These are phyloP conservation scores for Clarias pachynema DNA, from an alignment of 2,797 vertebrate genomes.

Conservation along the genomic window DNA sequence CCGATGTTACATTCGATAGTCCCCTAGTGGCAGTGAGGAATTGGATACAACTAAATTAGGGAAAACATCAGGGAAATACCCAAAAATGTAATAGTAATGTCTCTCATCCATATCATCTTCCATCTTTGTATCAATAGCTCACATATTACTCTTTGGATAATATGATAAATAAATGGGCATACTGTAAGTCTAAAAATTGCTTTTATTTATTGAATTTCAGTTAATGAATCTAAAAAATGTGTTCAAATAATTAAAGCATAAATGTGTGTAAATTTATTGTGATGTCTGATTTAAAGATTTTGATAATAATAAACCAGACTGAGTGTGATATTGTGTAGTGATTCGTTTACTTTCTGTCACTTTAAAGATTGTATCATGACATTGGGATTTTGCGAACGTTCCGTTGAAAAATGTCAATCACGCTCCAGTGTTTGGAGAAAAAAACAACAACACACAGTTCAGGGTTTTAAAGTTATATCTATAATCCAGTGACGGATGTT, in stretches of 20 bases:
- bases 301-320: not conserved
- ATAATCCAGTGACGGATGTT: not conserved
- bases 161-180: not conserved
- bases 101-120: too few relatives aligned
- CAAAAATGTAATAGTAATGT: too few relatives aligned
- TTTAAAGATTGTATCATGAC: not conserved
- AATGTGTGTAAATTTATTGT: not conserved
- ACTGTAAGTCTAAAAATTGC: not conserved
- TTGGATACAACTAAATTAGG: too few relatives aligned
- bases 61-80: too few relatives aligned
- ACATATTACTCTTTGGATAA: too few relatives aligned
- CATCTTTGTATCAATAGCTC: too few relatives aligned
- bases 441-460: not conserved
- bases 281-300: not conserved
- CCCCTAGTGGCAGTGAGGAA: too few relatives aligned
- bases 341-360: not conserved
- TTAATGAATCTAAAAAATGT: not conserved
- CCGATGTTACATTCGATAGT: too few relatives aligned
- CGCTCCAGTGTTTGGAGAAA: too few relatives aligned
- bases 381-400: not conserved
- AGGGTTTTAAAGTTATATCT: not conserved
- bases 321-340: not conserved
- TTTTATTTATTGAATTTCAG: not conserved
- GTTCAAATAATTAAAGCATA: not conserved
- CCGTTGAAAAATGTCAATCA: not conserved